Evolutionary conservation across 2,888 invertebrate genomes (phyloP), one percentile per base, ranked within the genome.

Genomic region (Drosophila buzzatii): DNA sequence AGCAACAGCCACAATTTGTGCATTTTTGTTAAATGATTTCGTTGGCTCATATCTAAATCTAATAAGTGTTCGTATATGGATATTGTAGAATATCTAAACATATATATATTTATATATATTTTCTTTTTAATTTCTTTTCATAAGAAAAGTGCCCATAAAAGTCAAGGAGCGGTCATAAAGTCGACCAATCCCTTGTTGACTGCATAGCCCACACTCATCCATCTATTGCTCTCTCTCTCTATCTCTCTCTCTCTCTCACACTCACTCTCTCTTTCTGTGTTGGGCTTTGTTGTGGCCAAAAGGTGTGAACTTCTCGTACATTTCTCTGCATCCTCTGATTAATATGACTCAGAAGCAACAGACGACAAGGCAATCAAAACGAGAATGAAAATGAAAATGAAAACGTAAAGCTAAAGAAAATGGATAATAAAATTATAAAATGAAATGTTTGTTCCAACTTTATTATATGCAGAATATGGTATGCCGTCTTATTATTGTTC

Each of bases 1-100:
- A 70, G 49, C 55, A 79, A 35, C 62, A 65, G 64, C 53, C 72
- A 56, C 60, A 70, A 77, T 70, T 74, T 70, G 76, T 73, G 60
- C 57, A 88, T 81, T 85, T 85, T 74, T 82, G 70, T 68, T 82
- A 87, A 85, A 85, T 82, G 82, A 88, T 81, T 85, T 72, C 65
- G 63, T 63, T 67, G 56, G 79, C 62, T 73, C 84, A 86, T 83
- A 84, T 84, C 88, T 88, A 73, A 74, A 85, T 85, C 73, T 79
- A 82, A 71, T 82, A 86, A 83, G 80, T 73, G 60, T 52, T 64
- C 75, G 45, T 67, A 60, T 79, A 71, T 74, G 70, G 49, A 64
- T 68, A 68, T 53, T 39, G 12, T 37, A 14, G 33, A 42, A 66
- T 64, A 41, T 60, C 49, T 51, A 33, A 33, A 33, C 51, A 33